Base-by-base conservation (phyloP, 2,888 invertebrate species). In the Craniophora ligustri region DNA sequence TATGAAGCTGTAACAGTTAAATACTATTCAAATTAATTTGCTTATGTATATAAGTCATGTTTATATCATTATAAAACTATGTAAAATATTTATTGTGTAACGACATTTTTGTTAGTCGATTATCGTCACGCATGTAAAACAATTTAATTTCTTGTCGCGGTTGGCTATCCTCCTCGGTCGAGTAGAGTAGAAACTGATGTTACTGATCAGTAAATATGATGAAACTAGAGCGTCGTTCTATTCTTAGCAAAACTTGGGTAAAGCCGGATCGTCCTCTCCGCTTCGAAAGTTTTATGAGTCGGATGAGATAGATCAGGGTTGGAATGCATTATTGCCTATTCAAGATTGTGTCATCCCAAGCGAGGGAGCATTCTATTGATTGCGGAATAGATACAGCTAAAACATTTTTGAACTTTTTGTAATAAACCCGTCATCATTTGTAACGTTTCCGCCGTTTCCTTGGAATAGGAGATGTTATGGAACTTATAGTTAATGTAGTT, bases 261-360 rank as follows among this genome's bases (percentile, higher is more conserved):
- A 83, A 87, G 81, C 84, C 77, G 77, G 78, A 76, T 80, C 81
- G 79, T 80, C 82, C 81, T 81, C 78, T 72, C 73, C 73, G 75
- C 75, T 79, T 77, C 76, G 79, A 84, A 91, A 89, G 86, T 89
- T 91, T 88, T 87, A 89, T 85, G 86, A 85, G 77, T 82, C 84
- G 85, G 85, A 86, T 81, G 84, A 87, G 84, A 88, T 88, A 85
- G 84, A 88, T 88, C 84, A 85, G 81, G 81, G 81, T 78, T 76
- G 79, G 83, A 83, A 86, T 89, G 87, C 85, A 86, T 89, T 89
- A 89, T 87, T 89, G 84, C 83, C 86, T 84, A 82, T 88, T 84
- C 80, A 81, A 84, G 85, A 88, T 89, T 84, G 82, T 82, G 82
- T 84, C 84, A 79, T 78, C 78, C 73, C 73, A 70, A 62, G 65